Conservation (phyloP, 2,888 invertebrate species). For the Brenthis hecate region DNA sequence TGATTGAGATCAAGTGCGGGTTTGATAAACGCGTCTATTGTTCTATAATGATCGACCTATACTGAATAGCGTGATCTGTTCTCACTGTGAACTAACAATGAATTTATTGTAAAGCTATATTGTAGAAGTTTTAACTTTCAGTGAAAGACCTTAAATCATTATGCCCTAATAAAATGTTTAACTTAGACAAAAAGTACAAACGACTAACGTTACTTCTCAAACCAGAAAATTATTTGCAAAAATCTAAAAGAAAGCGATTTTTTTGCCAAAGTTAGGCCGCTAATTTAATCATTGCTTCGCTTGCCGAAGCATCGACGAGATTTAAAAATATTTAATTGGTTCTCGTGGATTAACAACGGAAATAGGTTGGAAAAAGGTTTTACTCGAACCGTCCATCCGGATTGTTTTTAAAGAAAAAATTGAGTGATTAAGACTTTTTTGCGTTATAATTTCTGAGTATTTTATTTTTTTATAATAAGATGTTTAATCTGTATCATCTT, state of each 20-base stretch:
- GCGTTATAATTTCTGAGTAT: slow-evolving; percentile 19
- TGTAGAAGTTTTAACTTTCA: too few relatives aligned
- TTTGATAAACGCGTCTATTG: too few relatives aligned
- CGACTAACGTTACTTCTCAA: neutral
- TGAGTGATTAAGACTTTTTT: slow-evolving; percentile 42
- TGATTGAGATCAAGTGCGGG: too few relatives aligned
- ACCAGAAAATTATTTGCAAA: neutral
- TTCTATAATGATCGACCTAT: too few relatives aligned
- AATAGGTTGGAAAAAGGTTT: slow-evolving; percentile 39
- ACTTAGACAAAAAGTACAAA: neutral
- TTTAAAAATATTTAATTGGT: slow-evolving; percentile 43
- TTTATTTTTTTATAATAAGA: slow-evolving; percentile 11
- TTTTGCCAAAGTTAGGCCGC: slow-evolving; percentile 4
- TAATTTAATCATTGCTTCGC: slow-evolving; percentile 20
- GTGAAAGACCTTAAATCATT: too few relatives aligned
- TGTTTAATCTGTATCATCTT: neutral
- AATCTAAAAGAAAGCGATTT: slow-evolving; percentile 3
- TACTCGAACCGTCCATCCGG: slow-evolving; percentile 36
- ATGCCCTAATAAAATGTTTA: too few relatives aligned
- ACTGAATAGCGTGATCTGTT: too few relatives aligned
- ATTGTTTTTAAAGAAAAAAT: slow-evolving; percentile 42
- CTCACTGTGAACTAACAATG: too few relatives aligned
- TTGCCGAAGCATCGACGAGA: slow-evolving; percentile 18
- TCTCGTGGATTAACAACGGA: slow-evolving; percentile 42
- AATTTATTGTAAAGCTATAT: too few relatives aligned